phyloP scores from a whole-genome alignment of 2,113 vertebrate genomes.

The Onychostoma macrolepis region DNA sequence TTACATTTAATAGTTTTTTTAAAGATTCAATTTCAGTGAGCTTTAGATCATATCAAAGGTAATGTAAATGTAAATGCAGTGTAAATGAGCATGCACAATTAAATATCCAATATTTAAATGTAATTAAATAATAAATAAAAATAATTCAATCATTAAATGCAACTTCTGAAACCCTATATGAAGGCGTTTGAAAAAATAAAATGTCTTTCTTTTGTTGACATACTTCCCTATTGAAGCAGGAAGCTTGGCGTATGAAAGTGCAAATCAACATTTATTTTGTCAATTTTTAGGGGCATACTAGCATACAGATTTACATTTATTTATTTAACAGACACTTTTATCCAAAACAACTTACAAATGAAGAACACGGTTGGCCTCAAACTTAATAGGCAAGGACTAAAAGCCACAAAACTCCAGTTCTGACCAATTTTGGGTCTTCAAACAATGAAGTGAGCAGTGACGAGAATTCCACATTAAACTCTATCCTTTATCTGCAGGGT shows the following conservation, averaged over 20 bases:
- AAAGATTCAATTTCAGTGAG: neutral
- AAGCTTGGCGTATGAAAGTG: neutral
- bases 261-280: neutral
- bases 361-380: neutral
- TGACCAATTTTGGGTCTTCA: neutral
- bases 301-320: neutral
- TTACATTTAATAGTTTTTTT: neutral
- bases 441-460: conserved; percentile 10
- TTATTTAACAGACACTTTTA: neutral
- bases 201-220: neutral
- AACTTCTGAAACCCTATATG: neutral
- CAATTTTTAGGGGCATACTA: neutral
- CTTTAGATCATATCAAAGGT: neutral
- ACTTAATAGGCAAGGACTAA: neutral
- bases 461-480: conserved; percentile 26
- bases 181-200: neutral
- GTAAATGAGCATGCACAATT: no score
- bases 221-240: neutral
- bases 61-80: neutral
- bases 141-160: no score
- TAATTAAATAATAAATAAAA: no score
- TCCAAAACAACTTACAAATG: neutral
- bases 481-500: conserved; percentile 22
- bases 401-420: conserved; percentile 1
- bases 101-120: no score